phyloP scores from a whole-genome alignment of 2,888 invertebrate species.

The Temnothorax rugatulus region DNA sequence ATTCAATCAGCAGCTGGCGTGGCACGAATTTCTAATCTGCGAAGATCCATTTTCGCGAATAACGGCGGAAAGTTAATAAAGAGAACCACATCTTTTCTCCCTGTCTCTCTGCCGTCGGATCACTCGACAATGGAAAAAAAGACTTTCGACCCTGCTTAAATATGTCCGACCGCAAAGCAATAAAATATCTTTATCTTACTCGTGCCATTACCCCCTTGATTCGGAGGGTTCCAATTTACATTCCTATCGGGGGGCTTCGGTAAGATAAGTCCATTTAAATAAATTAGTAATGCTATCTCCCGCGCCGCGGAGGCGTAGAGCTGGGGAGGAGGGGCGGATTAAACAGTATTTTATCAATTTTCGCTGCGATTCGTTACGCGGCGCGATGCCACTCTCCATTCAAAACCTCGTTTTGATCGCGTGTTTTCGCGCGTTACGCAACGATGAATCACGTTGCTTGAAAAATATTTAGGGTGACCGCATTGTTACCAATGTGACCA shows the following conservation, averaged over 20 bases:
- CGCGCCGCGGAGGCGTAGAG: slow-evolving; percentile 64
- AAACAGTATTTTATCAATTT: slow-evolving; percentile 86
- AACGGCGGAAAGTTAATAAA: slow-evolving; percentile 47
- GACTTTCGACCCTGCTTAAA: slow-evolving; percentile 81
- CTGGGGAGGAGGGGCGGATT: slow-evolving; percentile 76
- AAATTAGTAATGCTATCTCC: slow-evolving; percentile 86
- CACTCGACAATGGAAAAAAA: slow-evolving; percentile 62
- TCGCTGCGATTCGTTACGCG: slow-evolving; percentile 84
- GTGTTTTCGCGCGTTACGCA: slow-evolving; percentile 47
- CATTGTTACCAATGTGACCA: slow-evolving; percentile 25
- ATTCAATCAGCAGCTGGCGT: slow-evolving; percentile 46
- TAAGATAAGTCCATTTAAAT: slow-evolving; percentile 86
- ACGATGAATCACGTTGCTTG: slow-evolving; percentile 67
- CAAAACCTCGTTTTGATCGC: slow-evolving; percentile 49
- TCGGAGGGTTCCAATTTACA: slow-evolving; percentile 85
- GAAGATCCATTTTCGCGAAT: slow-evolving; percentile 42
- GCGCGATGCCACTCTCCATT: slow-evolving; percentile 56
- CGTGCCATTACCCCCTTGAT: slow-evolving; percentile 85
- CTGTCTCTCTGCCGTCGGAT: slow-evolving; percentile 24
- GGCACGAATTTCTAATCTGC: slow-evolving; percentile 44
- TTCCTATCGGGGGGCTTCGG: slow-evolving; percentile 84
- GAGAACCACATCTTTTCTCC: neutral
- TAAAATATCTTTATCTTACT: slow-evolving; percentile 86
- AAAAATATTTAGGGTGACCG: slow-evolving; percentile 45
- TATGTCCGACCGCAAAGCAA: slow-evolving; percentile 84